These are phyloP conservation scores for Apocrypta bakeri DNA, from an alignment of 1,140 invertebrate genomes.

Conservation along the genomic window DNA sequence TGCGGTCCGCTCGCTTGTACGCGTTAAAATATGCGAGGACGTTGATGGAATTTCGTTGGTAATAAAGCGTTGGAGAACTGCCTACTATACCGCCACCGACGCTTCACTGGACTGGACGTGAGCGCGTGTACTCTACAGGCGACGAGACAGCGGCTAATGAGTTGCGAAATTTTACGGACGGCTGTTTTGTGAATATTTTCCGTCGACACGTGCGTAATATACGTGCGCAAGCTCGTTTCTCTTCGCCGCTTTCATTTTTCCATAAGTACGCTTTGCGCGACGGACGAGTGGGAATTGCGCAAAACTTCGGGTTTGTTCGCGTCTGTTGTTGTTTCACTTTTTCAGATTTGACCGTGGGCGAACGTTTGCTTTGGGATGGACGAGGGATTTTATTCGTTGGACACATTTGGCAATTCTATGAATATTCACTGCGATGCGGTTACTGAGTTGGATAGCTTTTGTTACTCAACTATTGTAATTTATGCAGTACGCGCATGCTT, in stretches of 20 bases:
- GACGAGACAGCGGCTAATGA: not conserved
- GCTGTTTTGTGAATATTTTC: not conserved
- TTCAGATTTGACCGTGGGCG: not conserved
- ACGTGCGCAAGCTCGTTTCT: not conserved
- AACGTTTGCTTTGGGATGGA: not conserved
- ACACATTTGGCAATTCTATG: not conserved
- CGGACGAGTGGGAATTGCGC: not conserved
- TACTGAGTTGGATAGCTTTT: too few relatives aligned
- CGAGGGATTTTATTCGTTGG: not conserved
- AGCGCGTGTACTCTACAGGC: too few relatives aligned
- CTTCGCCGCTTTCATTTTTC: not conserved
- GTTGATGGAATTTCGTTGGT: slow-evolving; percentile 36
- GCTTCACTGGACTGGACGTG: not conserved
- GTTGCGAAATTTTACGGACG: slow-evolving; percentile 3
- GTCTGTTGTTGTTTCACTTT: not conserved
- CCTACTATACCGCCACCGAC: too few relatives aligned
- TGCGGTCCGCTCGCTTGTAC: not conserved
- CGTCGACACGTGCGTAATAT: not conserved
- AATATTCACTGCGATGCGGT: too few relatives aligned
- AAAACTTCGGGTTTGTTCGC: not conserved
- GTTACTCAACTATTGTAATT: too few relatives aligned
- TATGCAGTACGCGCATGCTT: too few relatives aligned
- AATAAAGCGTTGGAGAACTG: slow-evolving; percentile 8
- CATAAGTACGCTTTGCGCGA: not conserved
- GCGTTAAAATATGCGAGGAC: not conserved